Evolutionary conservation across 2,113 vertebrate genomes (phyloP), one percentile per base, ranked within the genome.

Genomic region (Pterocles gutturalis): DNA sequence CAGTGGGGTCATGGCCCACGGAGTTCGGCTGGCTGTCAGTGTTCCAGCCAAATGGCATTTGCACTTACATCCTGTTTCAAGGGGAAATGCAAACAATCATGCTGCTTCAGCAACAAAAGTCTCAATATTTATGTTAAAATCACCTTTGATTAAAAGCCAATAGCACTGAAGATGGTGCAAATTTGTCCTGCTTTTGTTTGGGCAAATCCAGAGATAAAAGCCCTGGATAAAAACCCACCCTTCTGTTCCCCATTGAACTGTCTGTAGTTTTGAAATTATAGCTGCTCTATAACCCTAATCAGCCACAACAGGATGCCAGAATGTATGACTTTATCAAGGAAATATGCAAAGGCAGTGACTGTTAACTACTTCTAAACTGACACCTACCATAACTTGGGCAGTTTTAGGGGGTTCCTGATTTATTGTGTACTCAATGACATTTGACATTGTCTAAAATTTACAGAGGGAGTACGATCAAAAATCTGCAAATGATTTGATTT

Each of bases 111-210:
- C 95, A 97, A 96, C 58, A 95, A 95, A 83, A 83, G 93, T 77
- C 91, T 97, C 65, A 96, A 96, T 98, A 98, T 98, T 98, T 98
- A 90, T 96, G 87, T 93, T 93, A 70, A 97, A 96, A 95, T 96
- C 28, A 53, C 95, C 98, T 98, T 95, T 96, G 94, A 94, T 93
- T 93, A 80, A 97, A 96, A 96, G 75, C 78, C 95, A 97, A 24
- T 87, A 95, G 94, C 80, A 92, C 36, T 96, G 95, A 97, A 96
- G 87, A 96, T 78, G 95, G 96, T 97, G 96, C 80, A 98, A 84
- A 97, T 97, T 73, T 71, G 16, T 85, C 55, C 81, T 83, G 41
- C 16, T 90, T 92, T 98, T 97, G 25, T 90, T 91, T 90, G 33
- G 53, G 49, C 53, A 94, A 95, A 87, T 73, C 41, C 24, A 91